phyloP scores from a whole-genome alignment of 1,140 invertebrate genomes.

The Myzus persicae region DNA sequence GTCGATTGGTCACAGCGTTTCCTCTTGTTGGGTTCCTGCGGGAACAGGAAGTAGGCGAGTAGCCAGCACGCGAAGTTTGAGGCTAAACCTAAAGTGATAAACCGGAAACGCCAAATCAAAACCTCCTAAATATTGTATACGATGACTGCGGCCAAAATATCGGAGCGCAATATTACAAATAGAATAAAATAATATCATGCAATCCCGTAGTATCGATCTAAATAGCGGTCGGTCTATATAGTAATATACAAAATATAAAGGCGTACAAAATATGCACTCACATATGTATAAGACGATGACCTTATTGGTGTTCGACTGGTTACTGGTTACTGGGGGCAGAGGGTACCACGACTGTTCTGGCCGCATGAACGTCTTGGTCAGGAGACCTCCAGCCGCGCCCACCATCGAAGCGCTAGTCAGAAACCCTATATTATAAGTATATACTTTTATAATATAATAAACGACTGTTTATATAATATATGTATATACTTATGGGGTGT shows the following conservation, averaged over 20 bases:
- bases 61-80: not conserved
- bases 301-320: too few species aligned
- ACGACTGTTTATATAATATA: too few species aligned
- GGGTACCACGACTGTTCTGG: not conserved
- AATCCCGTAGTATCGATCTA: not conserved
- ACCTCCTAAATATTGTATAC: not conserved
- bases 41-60: not conserved
- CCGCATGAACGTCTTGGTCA: not conserved
- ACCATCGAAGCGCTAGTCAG: not conserved
- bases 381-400: not conserved
- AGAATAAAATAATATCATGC: not conserved
- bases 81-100: not conserved
- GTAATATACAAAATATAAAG: not conserved
- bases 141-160: not conserved
- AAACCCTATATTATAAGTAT: not conserved
- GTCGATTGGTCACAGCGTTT: not conserved
- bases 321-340: not conserved
- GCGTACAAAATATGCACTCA: not conserved
- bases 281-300: not conserved
- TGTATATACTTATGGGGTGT: too few species aligned
- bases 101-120: not conserved
- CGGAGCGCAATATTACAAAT: too few species aligned
- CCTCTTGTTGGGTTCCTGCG: not conserved
- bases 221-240: too few species aligned
- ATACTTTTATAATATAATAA: too few species aligned